phyloP scores from a whole-genome alignment of 2,888 invertebrate genomes.

The Spisula solida region DNA sequence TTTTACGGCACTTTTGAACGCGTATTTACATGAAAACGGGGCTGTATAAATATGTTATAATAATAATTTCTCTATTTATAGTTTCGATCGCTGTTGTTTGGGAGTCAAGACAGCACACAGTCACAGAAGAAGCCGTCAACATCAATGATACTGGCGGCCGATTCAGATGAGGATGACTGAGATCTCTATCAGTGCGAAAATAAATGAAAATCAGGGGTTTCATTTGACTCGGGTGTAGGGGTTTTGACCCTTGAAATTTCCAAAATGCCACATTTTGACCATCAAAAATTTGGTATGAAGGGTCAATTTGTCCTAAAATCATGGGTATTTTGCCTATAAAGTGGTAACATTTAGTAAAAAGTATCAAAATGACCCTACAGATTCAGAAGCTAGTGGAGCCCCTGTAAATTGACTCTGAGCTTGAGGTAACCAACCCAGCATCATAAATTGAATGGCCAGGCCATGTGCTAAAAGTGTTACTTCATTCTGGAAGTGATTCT shows the following conservation, averaged over 20 bases:
- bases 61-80: conserved; percentile 21
- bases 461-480: too few relatives aligned
- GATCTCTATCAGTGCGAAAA: not conserved
- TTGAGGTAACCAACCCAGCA: too few relatives aligned
- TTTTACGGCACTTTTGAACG: not conserved
- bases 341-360: too few relatives aligned
- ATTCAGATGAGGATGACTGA: conserved; percentile 63
- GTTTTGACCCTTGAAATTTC: too few relatives aligned
- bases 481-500: not conserved
- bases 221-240: too few relatives aligned
- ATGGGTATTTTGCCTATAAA: too few relatives aligned
- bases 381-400: not conserved
- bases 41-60: not conserved
- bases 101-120: conserved; percentile 57
- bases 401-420: too few relatives aligned
- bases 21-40: not conserved
- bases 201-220: too few relatives aligned
- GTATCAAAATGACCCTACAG: too few relatives aligned
- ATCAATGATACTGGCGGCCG: conserved; percentile 61
- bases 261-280: too few relatives aligned
- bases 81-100: conserved; percentile 69
- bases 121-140: conserved; percentile 52
- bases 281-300: too few relatives aligned
- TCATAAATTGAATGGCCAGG: not conserved
- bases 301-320: too few relatives aligned